Base-by-base conservation (phyloP, 2,888 invertebrate species). In the Melanchra persicariae region DNA sequence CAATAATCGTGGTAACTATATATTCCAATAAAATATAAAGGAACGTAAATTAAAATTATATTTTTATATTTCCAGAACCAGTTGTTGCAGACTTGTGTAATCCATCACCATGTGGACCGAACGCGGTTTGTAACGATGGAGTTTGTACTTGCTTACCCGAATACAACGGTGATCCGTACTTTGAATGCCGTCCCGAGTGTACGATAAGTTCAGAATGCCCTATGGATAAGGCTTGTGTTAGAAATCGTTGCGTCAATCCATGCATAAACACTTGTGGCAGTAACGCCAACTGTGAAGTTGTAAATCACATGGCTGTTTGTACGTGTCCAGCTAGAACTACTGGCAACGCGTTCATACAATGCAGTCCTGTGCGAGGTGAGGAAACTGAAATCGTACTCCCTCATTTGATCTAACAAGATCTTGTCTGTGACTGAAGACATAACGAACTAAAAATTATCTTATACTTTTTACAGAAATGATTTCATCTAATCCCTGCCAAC, bases 241-340 rank as follows among this genome's bases (percentile, higher is more conserved):
- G 96, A 87, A 97, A 97, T 86, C 97, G 97, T 89, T 98, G 98
- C 86, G 90, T 96, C n/a, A 96, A 98, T 92, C 97, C 98, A 51
- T 98, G 98, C 87, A 96, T 96, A 17, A 97, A 97, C 79, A 97
- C 97, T n/a, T 98, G 98, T 90, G 98, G 98, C 22, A 93, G 95
- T 77, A 97, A 97, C 87, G 98, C 98, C 1, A 89, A 97, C 70
- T 98, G 98, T 90, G 95, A 97, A 84, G 97, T 97, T 5, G 96
- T 97, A 49, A 97, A 97, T 87, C 98, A 98, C 87, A 97, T 97
- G 89, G 97, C 98, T 12, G 97, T 97, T 86, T 98, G 98, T 87
- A 96, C 96, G 55, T 98, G 98, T 90, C 97, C 97, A n/a, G 91
- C 93, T 40, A 97, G 96, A 86, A 97, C 96, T 89, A 94, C 96